Evolutionary conservation across 1,140 invertebrate genomes (phyloP), one percentile per base, ranked within the genome.

Genomic region (Aradophagus sp.): DNA sequence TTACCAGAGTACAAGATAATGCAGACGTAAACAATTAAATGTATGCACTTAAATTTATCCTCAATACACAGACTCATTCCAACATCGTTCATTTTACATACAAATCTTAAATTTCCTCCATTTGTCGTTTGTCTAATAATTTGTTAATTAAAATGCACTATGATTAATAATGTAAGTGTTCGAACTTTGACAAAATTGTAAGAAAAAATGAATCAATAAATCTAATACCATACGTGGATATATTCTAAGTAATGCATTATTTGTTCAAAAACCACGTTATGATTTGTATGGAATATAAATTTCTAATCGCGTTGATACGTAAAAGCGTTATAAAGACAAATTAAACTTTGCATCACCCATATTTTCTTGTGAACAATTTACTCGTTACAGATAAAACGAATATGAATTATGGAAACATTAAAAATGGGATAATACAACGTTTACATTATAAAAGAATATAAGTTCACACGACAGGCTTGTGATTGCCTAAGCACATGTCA

Each of bases 1-100:
- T 76, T 50, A 55, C 73, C 74, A 74, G 70, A 77, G 74, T 83
- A 83, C 76, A 83, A 81, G 81, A 81, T 80, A 78, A 82, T 80
- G 71, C 74, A 77, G 80, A 77, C 44, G 14, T 56, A 58, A 55
- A 65, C 35, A 71, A 55, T 29, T 38, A 59, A n/a, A 38, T 59
- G 41, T 47, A 42, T 53, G 42, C 23, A 39, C 41, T 47, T 68
- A 55, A 50, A 48, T 47, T 36, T 55, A 53, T 53, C 42, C 56
- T 68, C 61, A 67, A 56, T 48, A 39, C 53, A 68, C 45, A 68
- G 23, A 11, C 41, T 55, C 55, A 31, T n/a, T 41, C 42, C 13
- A 36, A 55, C 19, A 41, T 66, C 11, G 29, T 58, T 11, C 36
- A 55, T 50, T 56, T 56, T 44, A 58, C 35, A 55, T 39, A 14